Evolutionary conservation across 2,888 invertebrate genomes (phyloP).

Genomic region (Yponomeuta malinellus): DNA sequence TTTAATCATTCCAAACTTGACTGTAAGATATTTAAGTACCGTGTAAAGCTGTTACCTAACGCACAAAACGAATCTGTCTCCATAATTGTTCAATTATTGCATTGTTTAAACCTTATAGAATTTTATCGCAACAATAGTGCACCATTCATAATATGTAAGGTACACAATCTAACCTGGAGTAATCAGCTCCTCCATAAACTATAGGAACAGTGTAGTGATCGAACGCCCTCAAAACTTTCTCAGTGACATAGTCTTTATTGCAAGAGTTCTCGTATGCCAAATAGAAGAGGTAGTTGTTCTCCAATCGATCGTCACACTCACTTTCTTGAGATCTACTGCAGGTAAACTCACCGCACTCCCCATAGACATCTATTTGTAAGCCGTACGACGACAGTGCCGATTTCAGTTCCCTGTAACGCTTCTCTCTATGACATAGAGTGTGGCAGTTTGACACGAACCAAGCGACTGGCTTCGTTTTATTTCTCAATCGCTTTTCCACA

Average conservation of each 20-base stretch:
- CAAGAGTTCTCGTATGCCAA: slow-evolving; percentile 84
- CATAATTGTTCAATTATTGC: too few relatives aligned
- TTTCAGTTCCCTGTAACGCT: slow-evolving; percentile 36
- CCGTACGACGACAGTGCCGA: slow-evolving; percentile 35
- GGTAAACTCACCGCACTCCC: slow-evolving; percentile 60
- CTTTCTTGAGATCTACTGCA: slow-evolving; percentile 35
- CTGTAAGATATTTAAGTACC: too few relatives aligned
- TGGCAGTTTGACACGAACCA: slow-evolving; percentile 63
- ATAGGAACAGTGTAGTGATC: slow-evolving; percentile 79
- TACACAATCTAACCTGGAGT: slow-evolving; percentile 51
- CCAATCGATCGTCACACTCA: slow-evolving; percentile 47
- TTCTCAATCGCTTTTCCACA: slow-evolving; percentile 31
- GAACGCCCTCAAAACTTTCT: slow-evolving; percentile 77
- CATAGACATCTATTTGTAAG: slow-evolving; percentile 69
- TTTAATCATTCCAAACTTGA: too few relatives aligned
- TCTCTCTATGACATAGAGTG: slow-evolving; percentile 40
- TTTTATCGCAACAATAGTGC: too few relatives aligned
- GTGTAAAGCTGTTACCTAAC: too few relatives aligned
- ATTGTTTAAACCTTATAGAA: too few relatives aligned
- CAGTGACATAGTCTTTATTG: slow-evolving; percentile 70
- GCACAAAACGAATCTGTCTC: too few relatives aligned
- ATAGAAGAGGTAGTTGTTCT: slow-evolving; percentile 82
- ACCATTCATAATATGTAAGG: too few relatives aligned
- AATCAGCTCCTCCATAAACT: slow-evolving; percentile 81
- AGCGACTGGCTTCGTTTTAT: slow-evolving; percentile 57